phyloP scores from a whole-genome alignment of 2,113 vertebrate genomes.

The Psophia crepitans region DNA sequence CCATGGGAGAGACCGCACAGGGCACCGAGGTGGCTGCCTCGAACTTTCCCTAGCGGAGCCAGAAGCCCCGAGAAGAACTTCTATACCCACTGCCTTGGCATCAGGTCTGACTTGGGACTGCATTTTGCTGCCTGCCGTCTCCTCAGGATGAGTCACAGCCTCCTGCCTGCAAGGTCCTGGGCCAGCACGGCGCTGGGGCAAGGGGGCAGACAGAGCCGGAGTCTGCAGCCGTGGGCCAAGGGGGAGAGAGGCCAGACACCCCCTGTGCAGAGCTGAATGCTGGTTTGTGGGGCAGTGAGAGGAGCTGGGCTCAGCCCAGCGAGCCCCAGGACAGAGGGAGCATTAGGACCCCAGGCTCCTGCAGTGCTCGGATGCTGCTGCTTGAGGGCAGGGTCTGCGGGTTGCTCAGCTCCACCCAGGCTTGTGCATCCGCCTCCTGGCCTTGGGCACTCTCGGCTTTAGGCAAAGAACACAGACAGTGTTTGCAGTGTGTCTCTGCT shows the following conservation, averaged over 20 bases:
- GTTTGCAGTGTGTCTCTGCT: background rate
- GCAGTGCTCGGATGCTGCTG: background rate
- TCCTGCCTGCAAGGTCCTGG: background rate
- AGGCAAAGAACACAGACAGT: background rate
- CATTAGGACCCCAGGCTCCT: background rate
- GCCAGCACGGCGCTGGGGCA: background rate
- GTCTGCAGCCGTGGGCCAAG: background rate
- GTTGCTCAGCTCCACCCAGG: background rate
- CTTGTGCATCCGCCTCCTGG: background rate
- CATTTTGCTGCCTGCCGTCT: background rate
- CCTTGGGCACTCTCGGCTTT: background rate
- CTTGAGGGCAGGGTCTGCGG: background rate
- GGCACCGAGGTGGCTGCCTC: background rate
- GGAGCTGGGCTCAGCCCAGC: background rate
- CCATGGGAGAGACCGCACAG: background rate
- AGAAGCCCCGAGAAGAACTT: background rate
- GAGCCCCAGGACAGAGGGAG: background rate
- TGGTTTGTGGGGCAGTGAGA: background rate
- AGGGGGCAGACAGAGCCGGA: background rate
- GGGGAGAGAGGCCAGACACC: background rate
- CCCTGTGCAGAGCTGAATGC: accelerated
- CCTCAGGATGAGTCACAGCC: background rate
- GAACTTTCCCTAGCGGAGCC: background rate
- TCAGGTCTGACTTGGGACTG: background rate
- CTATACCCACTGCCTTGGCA: background rate